Percentiles rank a stretch among this genome's conserved stretches.
These are phyloP conservation scores for Thelaira solivaga DNA, from an alignment of 2,888 invertebrate species.

Conservation along the genomic window DNA sequence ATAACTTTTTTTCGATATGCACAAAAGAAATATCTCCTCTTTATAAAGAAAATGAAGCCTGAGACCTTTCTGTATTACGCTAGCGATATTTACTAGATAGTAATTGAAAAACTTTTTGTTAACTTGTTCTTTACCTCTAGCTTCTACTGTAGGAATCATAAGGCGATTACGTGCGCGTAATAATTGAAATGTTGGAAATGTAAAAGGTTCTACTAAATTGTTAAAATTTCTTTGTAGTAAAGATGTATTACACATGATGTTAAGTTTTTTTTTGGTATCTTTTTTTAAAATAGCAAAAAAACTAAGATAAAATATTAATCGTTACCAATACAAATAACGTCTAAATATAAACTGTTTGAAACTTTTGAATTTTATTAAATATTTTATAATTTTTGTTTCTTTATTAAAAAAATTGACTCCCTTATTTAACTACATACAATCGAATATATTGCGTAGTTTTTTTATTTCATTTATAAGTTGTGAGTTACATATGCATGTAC, in stretches of 20 bases:
- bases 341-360: constrained; percentile 50
- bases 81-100: too few species aligned
- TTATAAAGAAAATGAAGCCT: too few species aligned
- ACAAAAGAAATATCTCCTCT: too few species aligned
- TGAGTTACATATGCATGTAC: background rate
- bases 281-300: too few species aligned
- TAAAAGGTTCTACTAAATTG: constrained; percentile 70
- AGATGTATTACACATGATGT: constrained; percentile 57
- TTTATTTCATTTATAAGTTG: background rate
- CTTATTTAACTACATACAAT: constrained; percentile 11
- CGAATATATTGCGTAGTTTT: constrained; percentile 49
- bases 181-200: constrained; percentile 82
- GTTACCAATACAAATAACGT: constrained; percentile 43
- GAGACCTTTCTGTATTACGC: too few species aligned
- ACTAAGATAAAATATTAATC: background rate
- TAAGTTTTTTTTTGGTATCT: background rate
- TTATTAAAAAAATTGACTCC: constrained; percentile 7
- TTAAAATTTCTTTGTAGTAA: constrained; percentile 67
- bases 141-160: constrained; percentile 80
- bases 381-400: background rate
- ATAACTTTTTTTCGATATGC: too few species aligned
- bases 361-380: background rate
- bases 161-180: constrained; percentile 83
- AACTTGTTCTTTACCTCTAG: constrained; percentile 70
- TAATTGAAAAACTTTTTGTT: background rate